Base-by-base conservation (phyloP, 2,888 invertebrate genomes). In the Andricus curvator region DNA sequence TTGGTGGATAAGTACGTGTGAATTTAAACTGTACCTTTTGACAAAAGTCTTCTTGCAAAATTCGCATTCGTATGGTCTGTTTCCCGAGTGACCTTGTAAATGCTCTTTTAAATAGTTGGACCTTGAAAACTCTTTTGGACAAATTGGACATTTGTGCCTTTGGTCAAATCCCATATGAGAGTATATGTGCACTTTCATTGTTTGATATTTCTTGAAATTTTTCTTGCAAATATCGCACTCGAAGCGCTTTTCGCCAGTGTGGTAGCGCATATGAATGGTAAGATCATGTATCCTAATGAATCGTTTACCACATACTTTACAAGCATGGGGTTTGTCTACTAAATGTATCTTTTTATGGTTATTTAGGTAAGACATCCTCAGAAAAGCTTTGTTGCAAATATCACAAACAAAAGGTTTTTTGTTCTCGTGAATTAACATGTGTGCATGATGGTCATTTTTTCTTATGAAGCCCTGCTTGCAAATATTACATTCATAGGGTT, bases 381-480 rank as follows among this genome's bases (percentile, higher is more conserved):
- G 48, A 29, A 70, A 70, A 15, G 48, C 48, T 51, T 48, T 70
- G 56, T 56, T n/a, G 11, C 56, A 56, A 56, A 68, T 22, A 17
- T 68, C 17, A 25, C 68, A 68, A 11, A 44, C 68, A 44, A 68
- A 68, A 22, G 68, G 68, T 68, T 68, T 68, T 44, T 17, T 41
- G 25, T 25, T 44, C 17, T 44, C 44, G 25, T 68, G 68, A 25
- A 22, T 25, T 9, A 68, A 44, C 15, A 68, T 68, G 25, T 68
- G 68, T 15, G 44, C 22, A 5, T 68, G n/a, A n/a, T n/a, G n/a
- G n/a, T 56, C 56, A 56, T 56, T 56, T n/a, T 56, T 56, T 4
- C 56, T 56, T 9, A n/a, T n/a, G n/a, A 56, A 56, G n/a, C 56
- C 56, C n/a, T 56, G 56, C 3, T n/a, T 56, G 17, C 56, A 56